phyloP scores from a whole-genome alignment of 1,140 invertebrate species.

The Laodelphax striatellus region DNA sequence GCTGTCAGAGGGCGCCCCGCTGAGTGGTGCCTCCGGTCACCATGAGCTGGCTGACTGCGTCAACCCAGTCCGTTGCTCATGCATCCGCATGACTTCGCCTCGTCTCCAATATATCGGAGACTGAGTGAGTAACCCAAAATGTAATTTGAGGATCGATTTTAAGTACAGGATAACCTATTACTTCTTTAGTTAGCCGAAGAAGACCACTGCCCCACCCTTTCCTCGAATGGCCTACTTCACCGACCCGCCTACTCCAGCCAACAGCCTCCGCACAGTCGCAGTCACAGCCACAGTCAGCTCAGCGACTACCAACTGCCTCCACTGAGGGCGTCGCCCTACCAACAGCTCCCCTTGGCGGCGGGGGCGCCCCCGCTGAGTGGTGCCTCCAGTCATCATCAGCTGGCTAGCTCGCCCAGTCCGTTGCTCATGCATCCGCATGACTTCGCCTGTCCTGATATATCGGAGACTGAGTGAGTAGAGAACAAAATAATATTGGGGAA shows the following conservation, averaged over 20 bases:
- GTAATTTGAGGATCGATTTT: no score
- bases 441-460: constrained; percentile 27
- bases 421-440: constrained; percentile 15
- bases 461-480: constrained; percentile 39
- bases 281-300: background rate
- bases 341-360: background rate
- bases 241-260: constrained; percentile 8
- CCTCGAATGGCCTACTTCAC: constrained; percentile 7
- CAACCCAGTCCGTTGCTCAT: constrained; percentile 17
- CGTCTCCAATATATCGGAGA: constrained; percentile 34
- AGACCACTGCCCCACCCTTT: constrained; percentile 11
- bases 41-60: background rate
- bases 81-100: constrained; percentile 15
- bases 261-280: background rate
- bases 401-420: constrained; percentile 12
- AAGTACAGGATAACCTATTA: no score
- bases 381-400: background rate
- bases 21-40: background rate
- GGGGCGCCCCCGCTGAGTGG: no score
- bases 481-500: no score
- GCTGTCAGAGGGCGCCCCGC: no score
- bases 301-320: background rate
- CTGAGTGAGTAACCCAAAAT: constrained; percentile 34
- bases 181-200: no score
- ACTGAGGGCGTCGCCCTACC: background rate